A percentile compares a stretch with the other conserved stretches of the same genome.
Evolutionary conservation across 1,140 invertebrate genomes (phyloP).

Genomic region (Eupeodes corollae): DNA sequence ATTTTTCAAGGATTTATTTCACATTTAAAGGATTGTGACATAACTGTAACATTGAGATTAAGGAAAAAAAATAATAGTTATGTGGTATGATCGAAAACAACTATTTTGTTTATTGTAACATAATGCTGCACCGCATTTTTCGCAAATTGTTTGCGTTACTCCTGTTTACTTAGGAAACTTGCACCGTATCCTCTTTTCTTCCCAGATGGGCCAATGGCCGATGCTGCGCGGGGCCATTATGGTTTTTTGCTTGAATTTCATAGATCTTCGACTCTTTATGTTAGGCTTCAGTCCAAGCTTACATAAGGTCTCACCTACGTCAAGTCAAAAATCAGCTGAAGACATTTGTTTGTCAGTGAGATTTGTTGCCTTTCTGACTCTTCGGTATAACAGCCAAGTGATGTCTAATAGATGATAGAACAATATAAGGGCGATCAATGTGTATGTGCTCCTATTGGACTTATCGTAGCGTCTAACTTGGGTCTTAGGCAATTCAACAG

Average conservation of each 20-base stretch:
- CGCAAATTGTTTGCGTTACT: constrained; percentile 17
- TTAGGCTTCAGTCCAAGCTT: no score
- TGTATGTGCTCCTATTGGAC: constrained; percentile 7
- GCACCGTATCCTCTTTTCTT: constrained; percentile 24
- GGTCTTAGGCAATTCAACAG: constrained; percentile 22
- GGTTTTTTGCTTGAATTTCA: constrained; percentile 11
- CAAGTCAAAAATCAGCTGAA: constrained; percentile 5
- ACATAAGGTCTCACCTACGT: no score
- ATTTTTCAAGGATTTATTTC: no score
- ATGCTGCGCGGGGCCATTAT: constrained; percentile 20
- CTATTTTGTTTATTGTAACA: constrained; percentile 17
- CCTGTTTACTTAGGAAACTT: constrained; percentile 23
- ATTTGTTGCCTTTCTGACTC: no score
- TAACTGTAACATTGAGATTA: no score
- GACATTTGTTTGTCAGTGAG: constrained; percentile 23
- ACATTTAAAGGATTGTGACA: no score
- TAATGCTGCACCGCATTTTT: constrained; percentile 25
- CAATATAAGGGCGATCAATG: constrained; percentile 7
- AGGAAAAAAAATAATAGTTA: no score
- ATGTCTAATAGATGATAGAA: constrained; percentile 26
- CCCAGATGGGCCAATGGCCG: constrained; percentile 28
- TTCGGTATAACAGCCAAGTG: no score
- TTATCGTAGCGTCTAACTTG: constrained; percentile 24
- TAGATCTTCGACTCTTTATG: no score
- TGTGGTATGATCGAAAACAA: constrained; percentile 1